A percentile compares a stretch with the other conserved stretches of the same genome.
These are phyloP conservation scores for Caenorhabditis latens DNA, from an alignment of 1,140 invertebrate species.

Conservation along the genomic window DNA sequence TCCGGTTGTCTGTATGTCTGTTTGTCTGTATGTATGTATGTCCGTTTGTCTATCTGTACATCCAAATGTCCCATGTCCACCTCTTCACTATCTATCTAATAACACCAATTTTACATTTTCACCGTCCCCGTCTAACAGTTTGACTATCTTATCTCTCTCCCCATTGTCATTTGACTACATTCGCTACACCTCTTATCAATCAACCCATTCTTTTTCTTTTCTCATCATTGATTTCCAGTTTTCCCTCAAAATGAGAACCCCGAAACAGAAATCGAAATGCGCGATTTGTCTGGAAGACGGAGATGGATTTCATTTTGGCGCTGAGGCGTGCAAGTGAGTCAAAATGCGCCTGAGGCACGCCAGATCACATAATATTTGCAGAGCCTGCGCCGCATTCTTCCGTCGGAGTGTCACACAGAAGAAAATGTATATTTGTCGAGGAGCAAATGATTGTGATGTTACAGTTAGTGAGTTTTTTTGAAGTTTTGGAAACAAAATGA, in stretches of 20 bases:
- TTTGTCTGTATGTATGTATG: no score
- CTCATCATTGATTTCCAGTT: background rate
- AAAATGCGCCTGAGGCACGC: background rate
- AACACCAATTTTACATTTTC: no score
- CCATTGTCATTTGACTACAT: no score
- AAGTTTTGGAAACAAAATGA: background rate
- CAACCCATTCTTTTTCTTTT: no score
- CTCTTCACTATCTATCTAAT: no score
- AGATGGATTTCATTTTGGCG: constrained; percentile 33
- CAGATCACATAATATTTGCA: background rate
- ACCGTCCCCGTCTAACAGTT: no score
- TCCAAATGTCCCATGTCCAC: no score
- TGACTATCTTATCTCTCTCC: no score
- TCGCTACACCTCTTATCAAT: no score
- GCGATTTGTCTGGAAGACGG: background rate
- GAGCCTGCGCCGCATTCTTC: constrained; percentile 13
- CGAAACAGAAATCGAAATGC: background rate
- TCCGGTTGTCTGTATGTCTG: no score
- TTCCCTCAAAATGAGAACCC: background rate
- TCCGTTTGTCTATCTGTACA: no score
- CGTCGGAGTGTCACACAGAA: background rate
- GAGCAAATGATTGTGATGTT: background rate
- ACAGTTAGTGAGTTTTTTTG: background rate
- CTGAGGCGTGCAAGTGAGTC: background rate
- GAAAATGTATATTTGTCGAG: background rate